Evolutionary conservation across 2,888 invertebrate species (phyloP).

Genomic region (Drosophila kanekoi): DNA sequence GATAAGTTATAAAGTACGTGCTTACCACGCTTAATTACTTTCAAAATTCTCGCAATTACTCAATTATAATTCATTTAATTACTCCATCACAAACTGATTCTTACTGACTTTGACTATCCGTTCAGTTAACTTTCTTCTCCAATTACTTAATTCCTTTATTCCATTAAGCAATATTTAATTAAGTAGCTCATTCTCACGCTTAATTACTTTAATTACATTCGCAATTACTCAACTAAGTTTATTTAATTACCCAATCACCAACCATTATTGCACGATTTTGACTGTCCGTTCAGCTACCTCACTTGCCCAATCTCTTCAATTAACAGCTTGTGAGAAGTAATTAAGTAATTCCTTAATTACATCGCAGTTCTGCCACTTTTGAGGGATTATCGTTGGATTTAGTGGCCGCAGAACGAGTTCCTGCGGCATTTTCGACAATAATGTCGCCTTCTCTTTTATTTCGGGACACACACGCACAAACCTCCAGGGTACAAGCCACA

Average conservation of each 20-base stretch:
- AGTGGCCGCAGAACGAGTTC: background rate
- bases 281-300: too few relatives aligned
- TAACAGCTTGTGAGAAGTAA: background rate
- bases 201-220: background rate
- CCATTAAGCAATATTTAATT: too few relatives aligned
- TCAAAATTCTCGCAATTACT: too few relatives aligned
- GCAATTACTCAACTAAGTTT: background rate
- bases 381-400: conserved; percentile 7
- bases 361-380: conserved; percentile 1
- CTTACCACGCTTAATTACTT: too few relatives aligned
- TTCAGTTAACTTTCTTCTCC: too few relatives aligned
- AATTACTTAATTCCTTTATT: too few relatives aligned
- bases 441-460: conserved; percentile 22
- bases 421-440: background rate
- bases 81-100: too few relatives aligned
- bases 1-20: background rate
- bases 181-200: too few relatives aligned
- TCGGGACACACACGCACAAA: conserved; percentile 14
- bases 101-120: too few relatives aligned
- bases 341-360: conserved; percentile 14
- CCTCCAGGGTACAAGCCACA: conserved; percentile 6
- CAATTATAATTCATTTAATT: too few relatives aligned
- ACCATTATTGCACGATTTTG: too few relatives aligned
- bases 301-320: background rate
- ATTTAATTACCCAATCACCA: background rate